A percentile compares a stretch with the other conserved stretches of the same genome.
Evolutionary conservation across 2,797 vertebrate species (phyloP).

Genomic region (Hapalemur alaotrensis): DNA sequence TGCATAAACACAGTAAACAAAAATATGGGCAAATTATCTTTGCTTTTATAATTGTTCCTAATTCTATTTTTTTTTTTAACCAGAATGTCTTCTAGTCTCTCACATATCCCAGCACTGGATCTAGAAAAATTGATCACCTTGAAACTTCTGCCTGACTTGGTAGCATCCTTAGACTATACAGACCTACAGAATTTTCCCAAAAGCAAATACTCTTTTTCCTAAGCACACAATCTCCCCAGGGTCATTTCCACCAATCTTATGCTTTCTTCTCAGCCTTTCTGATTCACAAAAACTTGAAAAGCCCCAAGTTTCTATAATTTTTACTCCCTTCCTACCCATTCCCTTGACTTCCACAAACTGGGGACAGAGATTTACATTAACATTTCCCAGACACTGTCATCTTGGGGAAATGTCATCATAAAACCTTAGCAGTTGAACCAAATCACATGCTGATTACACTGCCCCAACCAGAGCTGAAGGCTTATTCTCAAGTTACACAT

Average conservation of each 20-base stretch:
- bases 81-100: background rate
- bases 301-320: background rate
- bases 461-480: background rate
- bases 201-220: conserved; percentile 1
- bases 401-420: background rate
- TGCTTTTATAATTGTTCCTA: background rate
- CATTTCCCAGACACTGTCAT: background rate
- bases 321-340: background rate
- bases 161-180: background rate
- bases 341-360: background rate
- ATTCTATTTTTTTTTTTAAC: background rate
- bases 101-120: background rate
- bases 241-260: background rate
- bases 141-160: background rate
- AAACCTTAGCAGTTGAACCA: background rate
- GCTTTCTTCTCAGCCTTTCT: background rate
- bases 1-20: background rate
- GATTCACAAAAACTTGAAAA: background rate
- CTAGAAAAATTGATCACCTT: background rate
- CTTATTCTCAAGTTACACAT: background rate
- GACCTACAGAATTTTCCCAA: background rate
- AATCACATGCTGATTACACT: background rate
- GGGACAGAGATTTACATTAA: background rate
- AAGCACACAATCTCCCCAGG: background rate
- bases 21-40: background rate